Conservation (phyloP, 2,888 invertebrate genomes). For the Spodoptera picta region DNA sequence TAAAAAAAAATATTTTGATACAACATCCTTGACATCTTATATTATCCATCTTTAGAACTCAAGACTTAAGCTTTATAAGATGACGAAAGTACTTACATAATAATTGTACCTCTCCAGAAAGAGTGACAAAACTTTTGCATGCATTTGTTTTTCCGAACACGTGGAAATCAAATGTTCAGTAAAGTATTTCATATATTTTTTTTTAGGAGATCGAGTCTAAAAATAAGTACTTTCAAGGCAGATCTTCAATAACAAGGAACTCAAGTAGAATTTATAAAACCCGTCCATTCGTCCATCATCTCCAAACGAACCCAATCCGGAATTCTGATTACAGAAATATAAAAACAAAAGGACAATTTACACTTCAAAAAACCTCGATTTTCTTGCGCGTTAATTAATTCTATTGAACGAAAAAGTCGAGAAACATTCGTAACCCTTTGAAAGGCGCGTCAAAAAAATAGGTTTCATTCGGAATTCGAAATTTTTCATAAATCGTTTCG, state of each 20-base stretch:
- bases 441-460: conserved; percentile 69
- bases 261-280: conserved; percentile 6
- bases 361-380: conserved; percentile 60
- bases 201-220: too few species aligned
- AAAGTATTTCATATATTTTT: too few species aligned
- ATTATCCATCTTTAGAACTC: too few species aligned
- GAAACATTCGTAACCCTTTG: conserved; percentile 73
- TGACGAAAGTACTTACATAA: too few species aligned
- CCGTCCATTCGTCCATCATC: conserved; percentile 31
- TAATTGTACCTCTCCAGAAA: too few species aligned
- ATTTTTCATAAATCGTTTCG: conserved; percentile 72
- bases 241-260: conserved; percentile 10
- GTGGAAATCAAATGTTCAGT: too few species aligned
- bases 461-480: conserved; percentile 37
- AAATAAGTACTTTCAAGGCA: conserved; percentile 5
- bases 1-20: too few species aligned
- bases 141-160: too few species aligned
- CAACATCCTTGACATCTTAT: too few species aligned
- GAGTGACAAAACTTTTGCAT: too few species aligned
- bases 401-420: conserved; percentile 71
- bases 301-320: conserved; percentile 39
- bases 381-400: conserved; percentile 75
- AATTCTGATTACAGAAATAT: conserved; percentile 52
- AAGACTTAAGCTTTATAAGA: too few species aligned
- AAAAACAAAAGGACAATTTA: conserved; percentile 59